A percentile compares a stretch with the other conserved stretches of the same genome.
phyloP scores from a whole-genome alignment of 2,113 vertebrate genomes.

The Dissostichus mawsoni region DNA sequence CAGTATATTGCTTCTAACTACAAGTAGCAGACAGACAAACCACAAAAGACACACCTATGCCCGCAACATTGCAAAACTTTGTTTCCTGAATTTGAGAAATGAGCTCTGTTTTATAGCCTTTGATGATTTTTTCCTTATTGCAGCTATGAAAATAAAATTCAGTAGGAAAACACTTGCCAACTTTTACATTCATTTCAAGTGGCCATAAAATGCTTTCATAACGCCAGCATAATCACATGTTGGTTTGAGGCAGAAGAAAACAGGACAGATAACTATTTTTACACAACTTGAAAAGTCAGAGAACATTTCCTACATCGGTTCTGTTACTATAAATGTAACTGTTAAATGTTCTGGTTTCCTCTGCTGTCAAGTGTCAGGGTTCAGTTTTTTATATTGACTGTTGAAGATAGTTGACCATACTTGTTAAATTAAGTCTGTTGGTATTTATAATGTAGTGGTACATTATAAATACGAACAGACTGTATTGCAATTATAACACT shows the following conservation, averaged over 20 bases:
- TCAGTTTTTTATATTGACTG: neutral
- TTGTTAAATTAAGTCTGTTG: neutral
- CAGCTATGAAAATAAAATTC: neutral
- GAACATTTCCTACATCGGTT: neutral
- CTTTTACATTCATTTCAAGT: slow-evolving; percentile 17
- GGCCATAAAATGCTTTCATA: slow-evolving; percentile 27
- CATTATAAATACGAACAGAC: too few relatives aligned
- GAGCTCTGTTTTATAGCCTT: slow-evolving; percentile 16
- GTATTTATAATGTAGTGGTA: neutral
- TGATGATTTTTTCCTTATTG: slow-evolving; percentile 45
- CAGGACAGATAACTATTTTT: neutral
- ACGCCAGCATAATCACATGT: neutral
- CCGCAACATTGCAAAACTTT: neutral
- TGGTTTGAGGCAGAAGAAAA: slow-evolving; percentile 6
- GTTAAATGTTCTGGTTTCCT: neutral
- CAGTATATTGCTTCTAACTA: neutral
- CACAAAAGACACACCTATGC: slow-evolving; percentile 39
- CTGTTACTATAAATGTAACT: neutral
- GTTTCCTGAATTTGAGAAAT: neutral
- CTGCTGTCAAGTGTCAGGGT: neutral
- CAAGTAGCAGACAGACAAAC: neutral
- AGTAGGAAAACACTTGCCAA: neutral
- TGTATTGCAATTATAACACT: too few relatives aligned
- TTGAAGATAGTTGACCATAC: neutral
- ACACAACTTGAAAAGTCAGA: neutral